These are phyloP conservation scores for Erpobdella octoculata DNA, from an alignment of 2,888 invertebrate species.

Conservation along the genomic window DNA sequence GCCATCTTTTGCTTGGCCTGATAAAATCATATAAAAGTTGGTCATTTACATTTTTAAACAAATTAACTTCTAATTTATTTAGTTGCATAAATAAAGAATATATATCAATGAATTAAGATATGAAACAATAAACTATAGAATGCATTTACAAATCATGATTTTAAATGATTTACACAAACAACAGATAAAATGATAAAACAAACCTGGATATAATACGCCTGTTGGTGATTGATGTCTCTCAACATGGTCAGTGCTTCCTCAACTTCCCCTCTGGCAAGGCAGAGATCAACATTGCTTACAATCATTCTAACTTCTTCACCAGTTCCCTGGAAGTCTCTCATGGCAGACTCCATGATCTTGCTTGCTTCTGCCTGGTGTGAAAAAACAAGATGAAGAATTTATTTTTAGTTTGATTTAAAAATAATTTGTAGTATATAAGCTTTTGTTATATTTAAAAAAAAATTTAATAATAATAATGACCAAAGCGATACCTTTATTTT, in stretches of 20 bases:
- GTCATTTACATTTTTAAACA: not conserved
- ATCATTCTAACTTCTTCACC: conserved; percentile 76
- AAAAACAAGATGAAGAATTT: not conserved
- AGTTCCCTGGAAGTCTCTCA: conserved; percentile 60
- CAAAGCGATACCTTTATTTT: too few relatives aligned
- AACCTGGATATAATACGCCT: conserved; percentile 65
- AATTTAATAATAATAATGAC: too few relatives aligned
- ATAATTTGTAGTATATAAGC: too few relatives aligned
- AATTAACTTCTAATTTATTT: too few relatives aligned
- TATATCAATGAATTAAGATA: too few relatives aligned
- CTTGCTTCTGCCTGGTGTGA: conserved; percentile 67
- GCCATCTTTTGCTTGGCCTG: conserved; percentile 67
- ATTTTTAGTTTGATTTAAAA: not conserved
- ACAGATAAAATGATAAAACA: too few relatives aligned
- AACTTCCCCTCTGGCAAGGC: conserved; percentile 70
- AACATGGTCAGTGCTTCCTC: conserved; percentile 74
- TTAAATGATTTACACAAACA: too few relatives aligned
- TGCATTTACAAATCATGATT: too few relatives aligned
- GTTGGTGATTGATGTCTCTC: conserved; percentile 67
- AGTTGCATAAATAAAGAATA: too few relatives aligned
- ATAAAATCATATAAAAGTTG: not conserved
- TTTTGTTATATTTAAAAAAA: too few relatives aligned
- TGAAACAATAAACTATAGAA: too few relatives aligned
- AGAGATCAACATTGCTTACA: conserved; percentile 76
- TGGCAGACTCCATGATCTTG: conserved; percentile 66